Evolutionary conservation across 2,113 vertebrate species (phyloP).

Genomic region (Acrocephalus kingi): DNA sequence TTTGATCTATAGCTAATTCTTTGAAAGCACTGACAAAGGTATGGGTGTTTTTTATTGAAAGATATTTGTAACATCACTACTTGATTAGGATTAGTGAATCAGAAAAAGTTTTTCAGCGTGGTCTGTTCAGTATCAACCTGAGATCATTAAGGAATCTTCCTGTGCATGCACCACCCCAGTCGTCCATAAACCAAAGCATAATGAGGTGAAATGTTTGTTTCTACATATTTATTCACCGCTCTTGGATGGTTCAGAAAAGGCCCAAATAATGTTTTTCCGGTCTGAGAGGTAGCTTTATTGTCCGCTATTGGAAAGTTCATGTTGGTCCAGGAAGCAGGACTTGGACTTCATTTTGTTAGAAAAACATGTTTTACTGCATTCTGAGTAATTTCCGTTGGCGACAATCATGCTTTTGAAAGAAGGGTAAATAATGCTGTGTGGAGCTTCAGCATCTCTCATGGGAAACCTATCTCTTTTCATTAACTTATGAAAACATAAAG

Average conservation of each 20-base stretch:
- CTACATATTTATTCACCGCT: not conserved
- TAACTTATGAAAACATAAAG: not conserved
- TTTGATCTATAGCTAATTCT: not conserved
- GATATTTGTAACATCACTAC: not conserved
- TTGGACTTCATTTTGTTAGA: constrained; percentile 1
- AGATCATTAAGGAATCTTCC: not conserved
- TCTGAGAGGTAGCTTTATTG: constrained; percentile 12
- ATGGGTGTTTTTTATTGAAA: not conserved
- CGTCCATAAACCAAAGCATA: not conserved
- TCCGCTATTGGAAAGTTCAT: not conserved
- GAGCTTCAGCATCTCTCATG: not conserved
- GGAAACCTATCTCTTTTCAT: constrained; percentile 11
- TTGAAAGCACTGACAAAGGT: not conserved
- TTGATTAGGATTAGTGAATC: not conserved
- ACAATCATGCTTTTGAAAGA: not conserved
- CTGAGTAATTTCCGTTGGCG: constrained; percentile 35
- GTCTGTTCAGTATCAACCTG: not conserved
- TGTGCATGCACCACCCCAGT: not conserved
- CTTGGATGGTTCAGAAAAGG: not conserved
- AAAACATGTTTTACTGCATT: constrained; percentile 54
- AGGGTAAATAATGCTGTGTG: not conserved
- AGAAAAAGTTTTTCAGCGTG: not conserved
- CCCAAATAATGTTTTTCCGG: not conserved
- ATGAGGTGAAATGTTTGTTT: not conserved
- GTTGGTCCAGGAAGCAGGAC: constrained; percentile 1